Conservation (phyloP, 2,888 invertebrate genomes). For the Nephrotoma flavescens region DNA sequence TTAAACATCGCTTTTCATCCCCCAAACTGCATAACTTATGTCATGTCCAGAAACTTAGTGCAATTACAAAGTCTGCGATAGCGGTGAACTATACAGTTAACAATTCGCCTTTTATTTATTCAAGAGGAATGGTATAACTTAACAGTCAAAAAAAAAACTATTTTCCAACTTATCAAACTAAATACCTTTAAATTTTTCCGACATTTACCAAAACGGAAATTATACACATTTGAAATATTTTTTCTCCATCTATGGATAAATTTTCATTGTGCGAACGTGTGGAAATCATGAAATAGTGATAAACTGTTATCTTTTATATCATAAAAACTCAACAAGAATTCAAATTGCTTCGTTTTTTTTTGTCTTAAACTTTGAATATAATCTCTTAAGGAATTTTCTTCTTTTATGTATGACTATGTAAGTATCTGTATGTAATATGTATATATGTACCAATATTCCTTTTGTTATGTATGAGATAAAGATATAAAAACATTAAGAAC, state of each 20-base stretch:
- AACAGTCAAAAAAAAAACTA: not conserved
- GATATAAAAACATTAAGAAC: not conserved
- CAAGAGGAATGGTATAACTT: not conserved
- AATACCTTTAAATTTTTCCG: not conserved
- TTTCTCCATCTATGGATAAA: not conserved
- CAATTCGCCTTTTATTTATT: not conserved
- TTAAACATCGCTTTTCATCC: too few species aligned
- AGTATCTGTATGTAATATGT: not conserved
- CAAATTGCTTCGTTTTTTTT: not conserved
- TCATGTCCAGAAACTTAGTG: too few species aligned
- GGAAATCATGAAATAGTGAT: slow-evolving; percentile 6
- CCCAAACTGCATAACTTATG: too few species aligned
- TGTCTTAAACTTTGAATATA: not conserved
- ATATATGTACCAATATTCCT: not conserved
- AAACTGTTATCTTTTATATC: slow-evolving; percentile 3
- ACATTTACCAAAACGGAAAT: not conserved
- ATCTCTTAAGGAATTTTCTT: not conserved
- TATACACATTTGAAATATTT: not conserved
- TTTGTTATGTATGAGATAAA: not conserved
- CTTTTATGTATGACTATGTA: not conserved
- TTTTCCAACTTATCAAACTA: not conserved
- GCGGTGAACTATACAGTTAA: too few species aligned
- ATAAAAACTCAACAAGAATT: slow-evolving; percentile 3
- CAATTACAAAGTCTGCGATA: too few species aligned
- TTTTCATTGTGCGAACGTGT: slow-evolving; percentile 5